Percentiles rank a stretch among this genome's conserved stretches.
These are phyloP conservation scores for Pelobates fuscus DNA, from an alignment of 2,113 vertebrate species.

Conservation along the genomic window DNA sequence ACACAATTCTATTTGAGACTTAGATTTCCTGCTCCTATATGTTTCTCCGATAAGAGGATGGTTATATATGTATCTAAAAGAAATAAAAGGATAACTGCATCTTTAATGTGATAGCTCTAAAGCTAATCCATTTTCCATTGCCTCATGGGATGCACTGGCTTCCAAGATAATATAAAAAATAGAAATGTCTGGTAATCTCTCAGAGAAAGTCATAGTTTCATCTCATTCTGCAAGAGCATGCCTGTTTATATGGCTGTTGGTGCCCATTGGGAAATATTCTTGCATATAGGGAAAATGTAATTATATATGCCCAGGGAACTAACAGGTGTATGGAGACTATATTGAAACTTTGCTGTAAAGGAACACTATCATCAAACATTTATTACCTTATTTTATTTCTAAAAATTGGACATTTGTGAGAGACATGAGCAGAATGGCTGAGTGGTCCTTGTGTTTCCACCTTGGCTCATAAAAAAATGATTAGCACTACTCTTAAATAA, in stretches of 20 bases:
- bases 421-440: no score
- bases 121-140: not conserved
- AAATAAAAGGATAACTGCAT: not conserved
- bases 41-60: not conserved
- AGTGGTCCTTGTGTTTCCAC: no score
- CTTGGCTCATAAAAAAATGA: no score
- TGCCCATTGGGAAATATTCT: no score
- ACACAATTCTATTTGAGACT: no score
- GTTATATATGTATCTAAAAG: not conserved
- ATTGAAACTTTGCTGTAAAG: no score
- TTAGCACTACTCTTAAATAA: no score
- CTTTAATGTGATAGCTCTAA: not conserved
- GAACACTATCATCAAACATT: no score
- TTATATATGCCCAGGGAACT: no score
- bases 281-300: no score
- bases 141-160: not conserved
- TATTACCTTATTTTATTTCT: not conserved
- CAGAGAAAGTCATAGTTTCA: not conserved
- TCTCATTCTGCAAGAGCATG: not conserved
- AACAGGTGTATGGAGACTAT: no score
- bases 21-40: no score
- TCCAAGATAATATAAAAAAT: not conserved
- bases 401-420: not conserved
- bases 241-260: not conserved
- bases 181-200: not conserved